Base-by-base conservation (phyloP, 2,113 vertebrate species). In the Hystrix brachyura region DNA sequence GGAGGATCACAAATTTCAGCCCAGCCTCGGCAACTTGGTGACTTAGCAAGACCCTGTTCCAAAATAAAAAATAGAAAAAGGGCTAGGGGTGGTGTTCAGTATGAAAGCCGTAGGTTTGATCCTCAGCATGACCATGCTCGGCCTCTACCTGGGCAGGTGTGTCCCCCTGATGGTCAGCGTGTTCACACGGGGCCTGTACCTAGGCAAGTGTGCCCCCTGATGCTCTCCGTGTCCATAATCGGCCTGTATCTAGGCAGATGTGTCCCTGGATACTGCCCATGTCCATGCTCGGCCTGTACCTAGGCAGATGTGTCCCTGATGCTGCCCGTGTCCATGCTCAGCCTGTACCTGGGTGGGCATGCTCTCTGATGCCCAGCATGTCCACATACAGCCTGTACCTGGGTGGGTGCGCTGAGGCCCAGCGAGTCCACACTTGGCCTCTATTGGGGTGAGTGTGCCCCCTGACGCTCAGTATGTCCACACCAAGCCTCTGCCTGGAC, bases 401-500 rank as follows among this genome's bases (percentile, higher is more conserved):
- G 25, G 27, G 27, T 27, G 17, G 48, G 8, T 48, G 72, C 32
- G 38, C 38, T 57, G 55, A 57, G 10, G 15, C 23, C 3, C n/a
- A 27, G n/a, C 5, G 11, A 27, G 80, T 38, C 57, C 80, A 27
- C 1, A 12, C 15, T 69, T 8, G 7, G 48, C 57, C 34, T 25
- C 32, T 8, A 46, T 32, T 14, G 51, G 11, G 32, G 74, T 65
- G 48, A 21, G 48, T 0, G 23, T 34, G 2, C 48, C 21, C 11
- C n/a, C 34, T 21, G 11, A 17, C 5, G 4, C 53, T 71, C 21
- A 72, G 32, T 3, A 38, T 19, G 55, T 27, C 38, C 69, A 29
- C 7, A 5, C 8, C 0, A 1, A 0, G 2, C 0, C 53, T 14
- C 51, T 18, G 59, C 13, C 23, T 29, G 43, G 32, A 4, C 4